Base-by-base conservation (phyloP, 2,113 vertebrate genomes). In the Pomatostomus ruficeps region DNA sequence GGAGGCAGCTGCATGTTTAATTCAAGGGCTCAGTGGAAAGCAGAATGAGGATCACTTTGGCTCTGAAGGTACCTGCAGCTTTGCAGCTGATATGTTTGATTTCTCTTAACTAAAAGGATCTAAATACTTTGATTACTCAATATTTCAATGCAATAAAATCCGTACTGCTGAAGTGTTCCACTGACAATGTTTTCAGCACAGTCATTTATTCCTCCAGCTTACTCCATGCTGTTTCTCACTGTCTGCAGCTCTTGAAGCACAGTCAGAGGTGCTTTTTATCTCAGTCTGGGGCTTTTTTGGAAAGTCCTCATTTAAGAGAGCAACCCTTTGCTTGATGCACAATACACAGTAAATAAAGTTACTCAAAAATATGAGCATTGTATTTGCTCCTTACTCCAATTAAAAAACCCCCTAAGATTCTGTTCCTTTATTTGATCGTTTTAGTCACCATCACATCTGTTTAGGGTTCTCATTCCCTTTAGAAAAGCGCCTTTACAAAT, bases 1-100 rank as follows among this genome's bases (percentile, higher is more conserved):
- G 29, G 61, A 86, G 33, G 43, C 78, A 93, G 54, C 15, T 24
- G 35, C 78, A 85, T 73, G 73, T 87, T 96, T 97, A 96, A 96
- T 96, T 95, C 91, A 94, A 48, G 25, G 46, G 65, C 79, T 62
- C 73, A 65, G 70, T 36, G 31, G 73, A 93, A 91, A 91, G 61
- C 62, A 85, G 16, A 55, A 40, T 3, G 26, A 61, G 62, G 33
- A 90, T 82, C 52, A 68, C 46, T 85, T 33, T 13, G n/a, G 61
- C 55, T 91, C 74, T 52, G 49, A 93, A 90, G 23, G 13, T 48
- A 57, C 15, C 62, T 83, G 48, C 35, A 61, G 51, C 58, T 95
- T 88, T 91, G 52, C 85, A 83, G 42, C 36, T 62, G 72, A 43
- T 28, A 45, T 12, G 2, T 85, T 85, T 91, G 83, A 85, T 85